These are phyloP conservation scores for Chloropsis hardwickii DNA, from an alignment of 2,113 vertebrate genomes.

Conservation along the genomic window DNA sequence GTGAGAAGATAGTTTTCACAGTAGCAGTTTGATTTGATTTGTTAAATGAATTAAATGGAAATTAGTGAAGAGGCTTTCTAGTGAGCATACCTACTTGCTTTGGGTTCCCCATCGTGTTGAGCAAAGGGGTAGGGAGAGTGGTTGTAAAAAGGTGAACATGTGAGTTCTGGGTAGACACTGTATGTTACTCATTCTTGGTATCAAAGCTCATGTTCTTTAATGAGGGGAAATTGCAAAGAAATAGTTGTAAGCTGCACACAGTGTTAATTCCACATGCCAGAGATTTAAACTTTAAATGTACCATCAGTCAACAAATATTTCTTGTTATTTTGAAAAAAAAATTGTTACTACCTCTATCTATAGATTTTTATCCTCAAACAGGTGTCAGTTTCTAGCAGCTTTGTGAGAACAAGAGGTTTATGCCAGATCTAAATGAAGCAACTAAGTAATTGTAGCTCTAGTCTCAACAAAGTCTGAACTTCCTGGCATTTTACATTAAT, in stretches of 20 bases:
- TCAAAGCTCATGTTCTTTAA: background rate
- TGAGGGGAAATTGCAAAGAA: background rate
- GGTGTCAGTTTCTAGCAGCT: background rate
- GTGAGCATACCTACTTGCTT: background rate
- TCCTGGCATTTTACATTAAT: background rate
- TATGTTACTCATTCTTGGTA: background rate
- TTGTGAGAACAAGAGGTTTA: background rate
- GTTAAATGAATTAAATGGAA: slow-evolving; percentile 5
- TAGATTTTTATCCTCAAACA: background rate
- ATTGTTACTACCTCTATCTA: background rate
- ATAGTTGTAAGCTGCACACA: background rate
- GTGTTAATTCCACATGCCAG: background rate
- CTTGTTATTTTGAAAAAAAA: background rate
- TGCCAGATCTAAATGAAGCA: background rate
- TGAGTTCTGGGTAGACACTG: background rate
- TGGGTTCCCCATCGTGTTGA: background rate
- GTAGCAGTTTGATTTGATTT: slow-evolving; percentile 34
- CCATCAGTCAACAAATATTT: background rate
- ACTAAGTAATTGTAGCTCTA: background rate
- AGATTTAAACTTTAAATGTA: background rate
- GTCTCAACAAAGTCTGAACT: background rate
- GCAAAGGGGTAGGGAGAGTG: background rate
- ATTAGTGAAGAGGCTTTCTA: background rate
- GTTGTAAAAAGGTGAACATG: background rate
- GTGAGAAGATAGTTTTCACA: background rate